Base-by-base conservation (phyloP, 2,888 invertebrate species). In the Patella ulyssiponensis region DNA sequence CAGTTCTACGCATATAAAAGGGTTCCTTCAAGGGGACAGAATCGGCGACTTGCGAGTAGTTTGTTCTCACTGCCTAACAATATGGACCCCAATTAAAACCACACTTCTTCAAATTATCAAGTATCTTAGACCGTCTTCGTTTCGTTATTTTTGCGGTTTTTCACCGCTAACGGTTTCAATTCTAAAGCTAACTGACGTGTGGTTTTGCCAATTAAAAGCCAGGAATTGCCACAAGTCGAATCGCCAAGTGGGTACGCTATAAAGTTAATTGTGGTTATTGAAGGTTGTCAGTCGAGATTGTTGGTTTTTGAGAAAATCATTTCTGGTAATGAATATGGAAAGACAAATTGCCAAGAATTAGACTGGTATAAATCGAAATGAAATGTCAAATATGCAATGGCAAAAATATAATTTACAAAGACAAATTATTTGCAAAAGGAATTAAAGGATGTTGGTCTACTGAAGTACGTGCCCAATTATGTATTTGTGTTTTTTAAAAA, bases 181-280 rank as follows among this genome's bases (percentile, higher is more conserved):
- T 64, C 64, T 64, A 12, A 23, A 23, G 64, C 20, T 23, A 64
- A 23, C 64, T 64, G 64, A 64, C 64, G 64, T 64, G 64, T 64
- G 64, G 64, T 64, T 64, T 64, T 64, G 64, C 64, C 64, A 64
- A 64, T 64, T 64, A 64, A 64, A 64, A 64, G 23, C 23, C 64
- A 64, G 23, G 64, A 64, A 23, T 64, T 64, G 20, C 64, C 23
- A 64, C 64, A 23, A 20, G 23, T 23, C 64, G 23, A 23, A 20
- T 64, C 20, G 64, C 23, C 23, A 64, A 64, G 23, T 23, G 20
- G 64, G 20, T 23, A 23, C 20, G 64, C 64, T 64, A 20, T 20
- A 64, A 64, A 64, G 64, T 64, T 64, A 64, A 64, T 64, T 64
- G 64, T 64, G 64, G 64, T 64, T 12, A 23, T 44, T 44, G 44